These are phyloP conservation scores for Myocastor coypus DNA, from an alignment of 2,113 vertebrate species.

Conservation along the genomic window DNA sequence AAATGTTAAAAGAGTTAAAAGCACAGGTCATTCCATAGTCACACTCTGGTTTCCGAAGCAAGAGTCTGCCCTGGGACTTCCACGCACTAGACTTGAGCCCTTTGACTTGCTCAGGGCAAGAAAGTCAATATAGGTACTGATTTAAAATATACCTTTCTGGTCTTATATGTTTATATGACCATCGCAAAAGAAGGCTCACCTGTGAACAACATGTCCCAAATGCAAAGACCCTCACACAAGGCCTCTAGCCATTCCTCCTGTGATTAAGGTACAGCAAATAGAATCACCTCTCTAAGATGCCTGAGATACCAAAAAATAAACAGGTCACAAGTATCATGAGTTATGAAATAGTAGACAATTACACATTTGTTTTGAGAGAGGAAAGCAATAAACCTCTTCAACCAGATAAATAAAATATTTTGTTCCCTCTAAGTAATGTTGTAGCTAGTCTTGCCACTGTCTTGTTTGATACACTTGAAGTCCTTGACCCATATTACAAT, in stretches of 20 bases:
- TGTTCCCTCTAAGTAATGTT: background rate
- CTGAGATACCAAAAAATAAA: background rate
- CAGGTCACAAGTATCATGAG: background rate
- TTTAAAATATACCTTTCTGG: background rate
- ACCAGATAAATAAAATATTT: background rate
- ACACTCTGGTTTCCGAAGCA: background rate
- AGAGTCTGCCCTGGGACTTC: background rate
- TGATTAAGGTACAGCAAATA: background rate
- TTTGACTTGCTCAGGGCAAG: background rate
- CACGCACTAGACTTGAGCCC: background rate
- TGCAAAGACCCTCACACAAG: background rate
- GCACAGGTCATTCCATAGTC: background rate
- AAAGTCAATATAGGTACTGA: background rate
- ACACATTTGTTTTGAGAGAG: background rate
- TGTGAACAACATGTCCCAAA: background rate
- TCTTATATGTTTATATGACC: background rate
- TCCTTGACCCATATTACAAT: background rate
- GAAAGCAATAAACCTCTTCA: background rate
- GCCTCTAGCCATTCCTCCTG: background rate
- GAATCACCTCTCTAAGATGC: background rate
- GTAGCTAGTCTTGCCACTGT: background rate
- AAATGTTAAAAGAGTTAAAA: background rate
- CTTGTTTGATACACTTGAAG: background rate
- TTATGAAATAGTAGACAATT: background rate
- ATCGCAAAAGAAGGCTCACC: background rate